Conservation (phyloP, 1,140 invertebrate genomes). For the Pentalonia nigronervosa region DNA sequence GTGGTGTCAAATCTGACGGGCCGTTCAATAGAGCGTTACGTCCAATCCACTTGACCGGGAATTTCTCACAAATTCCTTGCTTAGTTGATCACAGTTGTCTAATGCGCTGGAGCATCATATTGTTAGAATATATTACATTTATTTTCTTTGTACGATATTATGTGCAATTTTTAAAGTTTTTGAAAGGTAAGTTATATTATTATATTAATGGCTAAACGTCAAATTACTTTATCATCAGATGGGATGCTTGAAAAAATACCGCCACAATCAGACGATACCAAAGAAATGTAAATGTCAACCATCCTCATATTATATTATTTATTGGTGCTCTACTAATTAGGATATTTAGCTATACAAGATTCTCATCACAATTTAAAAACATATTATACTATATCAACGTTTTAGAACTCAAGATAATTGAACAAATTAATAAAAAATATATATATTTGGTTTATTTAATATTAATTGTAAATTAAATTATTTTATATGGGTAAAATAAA, state of each 20-base stretch:
- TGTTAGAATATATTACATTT: background rate
- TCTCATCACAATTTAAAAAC: too few relatives aligned
- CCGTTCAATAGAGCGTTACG: background rate
- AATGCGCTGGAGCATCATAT: background rate
- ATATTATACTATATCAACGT: too few relatives aligned
- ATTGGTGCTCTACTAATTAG: too few relatives aligned
- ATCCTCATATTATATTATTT: background rate
- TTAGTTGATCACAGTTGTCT: background rate
- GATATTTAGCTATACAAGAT: too few relatives aligned
- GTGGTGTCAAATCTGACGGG: background rate
- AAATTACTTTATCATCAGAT: background rate
- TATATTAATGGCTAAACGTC: background rate
- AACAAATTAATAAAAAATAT: too few relatives aligned
- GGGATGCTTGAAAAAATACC: background rate
- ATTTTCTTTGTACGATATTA: background rate
- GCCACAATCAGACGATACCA: background rate
- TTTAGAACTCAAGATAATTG: too few relatives aligned
- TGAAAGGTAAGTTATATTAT: background rate
- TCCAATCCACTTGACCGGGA: background rate
- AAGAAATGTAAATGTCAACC: background rate
- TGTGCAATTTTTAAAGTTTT: background rate
- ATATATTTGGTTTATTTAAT: too few relatives aligned
- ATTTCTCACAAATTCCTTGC: background rate
- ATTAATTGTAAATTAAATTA: too few relatives aligned
- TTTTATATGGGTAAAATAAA: too few relatives aligned